phyloP scores from a whole-genome alignment of 37 sponge, comb jelly and placozoan genomes.

The Bolinopsis microptera region DNA sequence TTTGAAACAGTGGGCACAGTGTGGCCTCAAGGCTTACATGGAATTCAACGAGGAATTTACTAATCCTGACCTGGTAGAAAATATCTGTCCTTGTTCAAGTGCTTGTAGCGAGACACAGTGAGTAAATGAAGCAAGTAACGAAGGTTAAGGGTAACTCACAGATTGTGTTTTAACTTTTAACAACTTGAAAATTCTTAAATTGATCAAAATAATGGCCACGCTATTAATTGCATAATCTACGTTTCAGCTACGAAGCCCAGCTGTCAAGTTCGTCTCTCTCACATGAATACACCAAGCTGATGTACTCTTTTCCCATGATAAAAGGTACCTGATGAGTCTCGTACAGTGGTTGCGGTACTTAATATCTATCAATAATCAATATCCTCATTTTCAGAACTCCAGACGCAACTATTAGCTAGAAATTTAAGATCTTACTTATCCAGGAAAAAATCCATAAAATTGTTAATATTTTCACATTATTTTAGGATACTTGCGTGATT shows the following conservation, averaged over 20 bases:
- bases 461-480: too few species aligned
- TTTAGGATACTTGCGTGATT: background rate
- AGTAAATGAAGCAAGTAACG: background rate
- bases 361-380: too few species aligned
- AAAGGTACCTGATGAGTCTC: too few species aligned
- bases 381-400: too few species aligned
- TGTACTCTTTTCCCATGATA: background rate
- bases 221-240: too few species aligned
- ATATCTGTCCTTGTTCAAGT: background rate
- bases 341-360: too few species aligned
- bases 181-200: too few species aligned
- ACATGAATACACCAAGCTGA: background rate
- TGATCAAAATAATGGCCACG: too few species aligned
- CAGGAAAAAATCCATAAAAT: too few species aligned
- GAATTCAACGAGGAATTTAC: background rate
- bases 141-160: background rate
- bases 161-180: too few species aligned
- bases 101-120: background rate
- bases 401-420: too few species aligned
- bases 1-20: background rate
- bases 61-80: background rate
- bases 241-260: conserved; percentile 13
- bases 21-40: conserved; percentile 24
- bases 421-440: too few species aligned
- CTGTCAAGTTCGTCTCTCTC: conserved; percentile 19